Percentiles rank a stretch among this genome's conserved stretches.
These are phyloP conservation scores for Lutraria lutraria DNA, from an alignment of 2,888 invertebrate genomes.

Conservation along the genomic window DNA sequence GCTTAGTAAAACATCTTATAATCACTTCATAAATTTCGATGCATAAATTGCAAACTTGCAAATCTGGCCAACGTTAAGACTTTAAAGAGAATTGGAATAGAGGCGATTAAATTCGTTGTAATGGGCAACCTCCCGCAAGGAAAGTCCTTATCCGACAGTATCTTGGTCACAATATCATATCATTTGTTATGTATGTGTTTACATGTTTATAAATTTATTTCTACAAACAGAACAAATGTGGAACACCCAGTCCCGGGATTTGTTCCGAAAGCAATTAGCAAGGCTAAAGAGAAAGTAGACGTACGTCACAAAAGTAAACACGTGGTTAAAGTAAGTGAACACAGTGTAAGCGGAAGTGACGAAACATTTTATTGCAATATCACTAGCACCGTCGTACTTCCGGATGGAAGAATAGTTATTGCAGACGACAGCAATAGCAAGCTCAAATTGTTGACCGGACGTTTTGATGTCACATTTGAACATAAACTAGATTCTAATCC, in stretches of 20 bases:
- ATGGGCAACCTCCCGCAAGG: too few species aligned
- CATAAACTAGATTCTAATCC: constrained; percentile 61
- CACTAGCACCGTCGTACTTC: constrained; percentile 59
- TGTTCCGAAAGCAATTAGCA: constrained; percentile 37
- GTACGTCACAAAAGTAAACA: constrained; percentile 57
- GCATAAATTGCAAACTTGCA: too few species aligned
- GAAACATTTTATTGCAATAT: constrained; percentile 65
- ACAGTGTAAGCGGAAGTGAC: constrained; percentile 47
- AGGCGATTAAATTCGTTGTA: too few species aligned
- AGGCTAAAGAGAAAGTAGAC: constrained; percentile 23
- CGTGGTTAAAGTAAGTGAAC: constrained; percentile 56
- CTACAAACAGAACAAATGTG: constrained; percentile 44
- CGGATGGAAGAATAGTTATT: constrained; percentile 56
- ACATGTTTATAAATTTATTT: neutral
- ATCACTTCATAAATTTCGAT: too few species aligned
- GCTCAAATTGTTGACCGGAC: constrained; percentile 54
- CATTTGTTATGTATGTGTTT: neutral
- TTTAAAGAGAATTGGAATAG: too few species aligned
- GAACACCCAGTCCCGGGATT: constrained; percentile 54
- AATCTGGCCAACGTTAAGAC: too few species aligned
- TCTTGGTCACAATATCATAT: too few species aligned
- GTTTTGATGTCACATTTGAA: constrained; percentile 50
- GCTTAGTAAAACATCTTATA: too few species aligned
- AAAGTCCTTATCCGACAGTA: too few species aligned
- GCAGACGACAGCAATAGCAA: constrained; percentile 68